These are phyloP conservation scores for Phocoena phocoena DNA, from an alignment of 2,113 vertebrate genomes.

Conservation along the genomic window DNA sequence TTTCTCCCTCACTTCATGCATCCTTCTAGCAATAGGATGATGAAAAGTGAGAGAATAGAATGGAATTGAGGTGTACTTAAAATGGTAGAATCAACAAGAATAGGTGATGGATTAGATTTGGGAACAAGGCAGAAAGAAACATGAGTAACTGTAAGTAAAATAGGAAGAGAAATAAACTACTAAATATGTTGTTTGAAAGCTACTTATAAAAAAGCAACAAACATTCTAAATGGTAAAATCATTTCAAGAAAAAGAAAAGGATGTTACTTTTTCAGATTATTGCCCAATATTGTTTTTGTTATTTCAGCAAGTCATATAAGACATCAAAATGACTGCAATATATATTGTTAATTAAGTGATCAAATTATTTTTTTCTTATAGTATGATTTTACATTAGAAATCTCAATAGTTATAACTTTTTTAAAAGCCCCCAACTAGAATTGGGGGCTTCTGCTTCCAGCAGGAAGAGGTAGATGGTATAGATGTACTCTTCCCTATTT, in stretches of 20 bases:
- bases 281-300: background rate
- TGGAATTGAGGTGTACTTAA: background rate
- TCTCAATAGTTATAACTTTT: background rate
- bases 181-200: background rate
- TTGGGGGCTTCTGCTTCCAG: background rate
- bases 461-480: background rate
- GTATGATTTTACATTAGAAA: background rate
- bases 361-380: constrained; percentile 18
- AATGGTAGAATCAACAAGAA: background rate
- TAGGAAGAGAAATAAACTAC: background rate
- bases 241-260: constrained; percentile 17
- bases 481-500: constrained; percentile 1
- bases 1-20: background rate
- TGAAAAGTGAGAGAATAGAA: background rate
- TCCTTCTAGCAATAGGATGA: background rate
- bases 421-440: background rate
- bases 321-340: background rate
- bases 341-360: background rate
- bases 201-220: background rate
- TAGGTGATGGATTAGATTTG: background rate
- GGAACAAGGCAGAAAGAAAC: background rate
- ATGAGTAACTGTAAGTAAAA: constrained; percentile 7
- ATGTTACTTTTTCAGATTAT: constrained; percentile 17
- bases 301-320: background rate
- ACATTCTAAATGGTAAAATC: background rate